Percentiles rank a stretch among this genome's conserved stretches.
Conservation (phyloP, 1,140 invertebrate genomes). For the Zaprionus tsacasi region DNA sequence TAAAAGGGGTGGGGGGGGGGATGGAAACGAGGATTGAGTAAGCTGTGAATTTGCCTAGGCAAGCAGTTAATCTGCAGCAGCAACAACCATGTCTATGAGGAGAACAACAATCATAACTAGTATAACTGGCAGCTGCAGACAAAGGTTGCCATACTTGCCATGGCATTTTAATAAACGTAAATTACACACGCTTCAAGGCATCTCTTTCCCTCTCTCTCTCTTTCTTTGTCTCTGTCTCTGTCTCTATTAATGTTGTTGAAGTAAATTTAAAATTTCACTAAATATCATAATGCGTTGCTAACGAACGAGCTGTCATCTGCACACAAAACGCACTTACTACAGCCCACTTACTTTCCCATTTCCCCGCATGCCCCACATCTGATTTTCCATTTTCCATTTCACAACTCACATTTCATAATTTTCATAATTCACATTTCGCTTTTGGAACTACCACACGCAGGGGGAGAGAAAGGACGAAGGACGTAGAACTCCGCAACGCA, state of each 20-base stretch:
- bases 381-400: not conserved
- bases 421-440: slow-evolving; percentile 21
- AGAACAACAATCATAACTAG: slow-evolving; percentile 14
- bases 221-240: not conserved
- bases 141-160: slow-evolving; percentile 10
- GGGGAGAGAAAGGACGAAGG: not conserved
- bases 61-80: slow-evolving; percentile 34
- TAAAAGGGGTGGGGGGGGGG: not conserved
- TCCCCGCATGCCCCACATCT: not conserved
- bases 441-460: not conserved
- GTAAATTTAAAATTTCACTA: slow-evolving; percentile 46
- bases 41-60: slow-evolving; percentile 35
- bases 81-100: too few species aligned
- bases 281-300: slow-evolving; percentile 35
- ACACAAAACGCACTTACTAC: slow-evolving; percentile 28
- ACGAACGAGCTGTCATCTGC: slow-evolving; percentile 37
- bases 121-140: slow-evolving; percentile 10
- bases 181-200: slow-evolving; percentile 31
- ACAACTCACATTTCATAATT: slow-evolving; percentile 17
- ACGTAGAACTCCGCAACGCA: slow-evolving; percentile 13
- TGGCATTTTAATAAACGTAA: slow-evolving; percentile 45
- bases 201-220: not conserved
- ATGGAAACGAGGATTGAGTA: slow-evolving; percentile 6
- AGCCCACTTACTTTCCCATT: not conserved
- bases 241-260: slow-evolving; percentile 3